These are phyloP conservation scores for Dicentrarchus labrax DNA, from an alignment of 2,113 vertebrate species.

Conservation along the genomic window DNA sequence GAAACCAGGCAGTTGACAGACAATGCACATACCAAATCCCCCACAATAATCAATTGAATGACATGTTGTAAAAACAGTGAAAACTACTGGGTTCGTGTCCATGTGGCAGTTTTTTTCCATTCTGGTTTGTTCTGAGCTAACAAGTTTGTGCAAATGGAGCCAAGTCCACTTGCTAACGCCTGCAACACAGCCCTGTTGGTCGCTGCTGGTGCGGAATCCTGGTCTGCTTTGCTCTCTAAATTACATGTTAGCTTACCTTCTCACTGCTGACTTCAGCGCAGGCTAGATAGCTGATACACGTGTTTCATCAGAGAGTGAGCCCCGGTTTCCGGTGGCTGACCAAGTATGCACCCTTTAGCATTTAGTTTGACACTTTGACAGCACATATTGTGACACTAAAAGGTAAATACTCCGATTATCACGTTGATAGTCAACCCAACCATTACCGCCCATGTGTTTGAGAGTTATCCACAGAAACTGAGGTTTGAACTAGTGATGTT, in stretches of 20 bases:
- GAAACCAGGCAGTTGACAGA: slow-evolving; percentile 49
- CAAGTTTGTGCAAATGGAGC: slow-evolving; percentile 18
- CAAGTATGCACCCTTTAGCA: slow-evolving; percentile 56
- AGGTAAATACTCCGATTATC: background rate
- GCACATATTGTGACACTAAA: slow-evolving; percentile 17
- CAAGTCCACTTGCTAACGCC: slow-evolving; percentile 34
- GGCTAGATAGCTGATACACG: slow-evolving; percentile 77
- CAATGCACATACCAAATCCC: slow-evolving; percentile 40
- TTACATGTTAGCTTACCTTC: slow-evolving; percentile 75
- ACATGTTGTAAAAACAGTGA: background rate
- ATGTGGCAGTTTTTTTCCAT: slow-evolving; percentile 47
- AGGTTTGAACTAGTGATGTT: background rate
- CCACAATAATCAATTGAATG: slow-evolving; percentile 3
- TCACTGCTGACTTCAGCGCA: slow-evolving; percentile 77
- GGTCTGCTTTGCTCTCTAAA: slow-evolving; percentile 67
- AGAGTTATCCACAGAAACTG: no score
- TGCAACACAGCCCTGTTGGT: slow-evolving; percentile 34
- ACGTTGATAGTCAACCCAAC: background rate
- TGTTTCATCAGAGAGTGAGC: slow-evolving; percentile 73
- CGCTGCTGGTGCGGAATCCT: slow-evolving; percentile 27
- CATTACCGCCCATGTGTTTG: background rate
- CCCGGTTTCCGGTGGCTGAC: slow-evolving; percentile 75
- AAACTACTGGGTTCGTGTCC: slow-evolving; percentile 1
- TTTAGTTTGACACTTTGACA: slow-evolving; percentile 38
- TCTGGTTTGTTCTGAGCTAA: slow-evolving; percentile 14